Base-by-base conservation (phyloP, 2,888 invertebrate species). In the Beris morrisii region DNA sequence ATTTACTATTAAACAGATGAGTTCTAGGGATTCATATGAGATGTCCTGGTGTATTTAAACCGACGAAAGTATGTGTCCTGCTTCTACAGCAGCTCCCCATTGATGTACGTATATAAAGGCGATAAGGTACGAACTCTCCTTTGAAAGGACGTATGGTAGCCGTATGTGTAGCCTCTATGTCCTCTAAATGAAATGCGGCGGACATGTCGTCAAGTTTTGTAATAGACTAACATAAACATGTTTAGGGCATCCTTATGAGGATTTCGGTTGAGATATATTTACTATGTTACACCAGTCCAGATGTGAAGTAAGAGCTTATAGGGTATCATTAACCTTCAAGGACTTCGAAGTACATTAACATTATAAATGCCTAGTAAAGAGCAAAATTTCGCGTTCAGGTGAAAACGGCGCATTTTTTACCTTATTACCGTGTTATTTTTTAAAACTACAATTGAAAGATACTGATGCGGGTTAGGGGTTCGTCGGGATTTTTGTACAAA, bases 161-260 rank as follows among this genome's bases (percentile, higher is more conserved):
- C 55, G 61, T 66, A 46, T 54, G 58, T 53, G 58, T 52, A 52
- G 31, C 54, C 59, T 66, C 46, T 54, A 66, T 66, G 69, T 69
- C 64, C 64, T 66, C 67, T 67, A 69, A 69, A 69, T 69, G 69
- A 69, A 69, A 69, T 69, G 69, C 67, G 69, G 67, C 67, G 65
- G 67, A 69, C 67, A 69, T 67, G 69, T 69, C 67, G 69, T 69
- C 69, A 69, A 67, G 67, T 67, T 67, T 67, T 67, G 67, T 69
- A 67, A 69, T 69, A 69, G 67, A 67, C 69, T 61, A 67, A 66
- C 63, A 66, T 66, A 66, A 66, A 68, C 66, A 68, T 53, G 64
- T 64, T 64, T 22, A 31, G 50, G 50, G 50, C 50, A 48, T 50
- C 50, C 61, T 61, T 61, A 61, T 52, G 61, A 61, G 38, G 52